These are phyloP conservation scores for Aurelia coerulea DNA, from an alignment of 30 jellyfish, hydroid and myxozoan genomes.

Conservation along the genomic window DNA sequence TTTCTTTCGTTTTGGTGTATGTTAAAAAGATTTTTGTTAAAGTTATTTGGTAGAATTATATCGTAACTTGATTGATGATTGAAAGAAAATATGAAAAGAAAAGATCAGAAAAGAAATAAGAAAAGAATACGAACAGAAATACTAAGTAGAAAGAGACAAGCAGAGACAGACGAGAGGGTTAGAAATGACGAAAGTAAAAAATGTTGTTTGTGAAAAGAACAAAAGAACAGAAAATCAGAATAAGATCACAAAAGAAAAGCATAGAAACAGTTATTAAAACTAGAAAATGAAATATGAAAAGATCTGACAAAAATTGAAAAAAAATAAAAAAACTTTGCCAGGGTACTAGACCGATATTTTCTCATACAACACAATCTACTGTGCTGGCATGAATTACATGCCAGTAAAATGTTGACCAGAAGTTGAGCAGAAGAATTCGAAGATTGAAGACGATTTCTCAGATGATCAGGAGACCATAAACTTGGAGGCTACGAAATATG, in stretches of 20 bases:
- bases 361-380: no score
- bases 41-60: no score
- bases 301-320: neutral
- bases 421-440: no score
- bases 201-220: neutral
- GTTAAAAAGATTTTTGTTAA: no score
- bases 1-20: no score
- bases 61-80: neutral
- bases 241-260: neutral
- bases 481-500: no score
- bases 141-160: neutral
- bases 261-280: neutral
- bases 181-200: neutral
- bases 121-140: neutral
- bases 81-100: neutral
- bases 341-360: no score
- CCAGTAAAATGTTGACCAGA: no score
- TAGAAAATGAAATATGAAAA: constrained; percentile 5
- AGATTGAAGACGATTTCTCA: no score
- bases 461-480: no score
- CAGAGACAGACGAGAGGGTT: neutral
- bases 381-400: no score
- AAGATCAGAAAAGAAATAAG: constrained; percentile 14
- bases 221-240: neutral
- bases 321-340: no score